These are phyloP conservation scores for Malurus cyaneus DNA, from an alignment of 2,113 vertebrate species.

Conservation along the genomic window DNA sequence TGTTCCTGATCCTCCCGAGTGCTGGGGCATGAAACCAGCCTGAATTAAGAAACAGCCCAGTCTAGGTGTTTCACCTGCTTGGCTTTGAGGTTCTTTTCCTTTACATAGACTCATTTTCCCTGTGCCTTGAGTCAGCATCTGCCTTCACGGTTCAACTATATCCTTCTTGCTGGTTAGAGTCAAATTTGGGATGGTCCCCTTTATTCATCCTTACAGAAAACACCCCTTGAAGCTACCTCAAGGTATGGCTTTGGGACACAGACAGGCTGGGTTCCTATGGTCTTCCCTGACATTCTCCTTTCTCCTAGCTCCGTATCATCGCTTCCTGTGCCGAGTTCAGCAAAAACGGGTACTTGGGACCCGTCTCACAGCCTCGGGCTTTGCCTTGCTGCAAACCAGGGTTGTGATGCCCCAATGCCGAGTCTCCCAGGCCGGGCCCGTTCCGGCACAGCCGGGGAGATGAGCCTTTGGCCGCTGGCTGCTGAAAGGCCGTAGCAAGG, in stretches of 20 bases:
- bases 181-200: not conserved
- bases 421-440: rapidly evolving
- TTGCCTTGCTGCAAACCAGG: not conserved
- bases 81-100: not conserved
- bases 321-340: not conserved
- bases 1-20: rapidly evolving
- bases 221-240: rapidly evolving
- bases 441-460: too few relatives aligned
- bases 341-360: not conserved
- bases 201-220: not conserved
- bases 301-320: rapidly evolving
- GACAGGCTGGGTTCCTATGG: not conserved
- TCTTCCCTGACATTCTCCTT: not conserved
- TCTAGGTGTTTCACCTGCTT: not conserved
- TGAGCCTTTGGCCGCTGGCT: not conserved
- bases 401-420: not conserved
- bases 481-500: not conserved
- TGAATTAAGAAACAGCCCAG: not conserved
- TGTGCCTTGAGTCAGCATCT: not conserved
- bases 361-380: not conserved
- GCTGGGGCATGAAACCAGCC: not conserved
- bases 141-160: not conserved
- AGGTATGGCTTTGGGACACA: not conserved
- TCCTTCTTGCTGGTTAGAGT: not conserved
- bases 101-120: not conserved